A percentile compares a stretch with the other conserved stretches of the same genome.
Conservation (phyloP, 2,797 vertebrate genomes). For the Silurus aristotelis region DNA sequence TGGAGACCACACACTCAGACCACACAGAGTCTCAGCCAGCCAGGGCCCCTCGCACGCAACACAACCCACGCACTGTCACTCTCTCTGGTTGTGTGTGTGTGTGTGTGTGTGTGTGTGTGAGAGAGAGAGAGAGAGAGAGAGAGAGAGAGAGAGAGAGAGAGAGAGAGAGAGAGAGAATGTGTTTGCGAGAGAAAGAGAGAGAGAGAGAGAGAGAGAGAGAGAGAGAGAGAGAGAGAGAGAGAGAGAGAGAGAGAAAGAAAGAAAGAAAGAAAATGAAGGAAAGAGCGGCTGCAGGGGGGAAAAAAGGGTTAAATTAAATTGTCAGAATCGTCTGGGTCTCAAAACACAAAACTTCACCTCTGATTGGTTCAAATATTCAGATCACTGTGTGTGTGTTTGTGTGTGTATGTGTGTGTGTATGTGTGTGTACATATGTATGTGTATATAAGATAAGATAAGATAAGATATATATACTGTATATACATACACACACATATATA, state of each 20-base stretch:
- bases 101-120: conserved; percentile 28
- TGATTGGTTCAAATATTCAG: neutral
- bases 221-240: neutral
- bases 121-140: neutral
- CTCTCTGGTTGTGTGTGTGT: conserved; percentile 44
- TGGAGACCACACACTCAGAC: conserved; percentile 96
- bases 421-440: neutral
- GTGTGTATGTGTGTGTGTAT: neutral
- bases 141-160: neutral
- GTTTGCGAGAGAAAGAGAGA: neutral
- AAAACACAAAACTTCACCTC: neutral
- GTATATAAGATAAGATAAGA: neutral
- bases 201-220: neutral
- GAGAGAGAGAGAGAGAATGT: neutral
- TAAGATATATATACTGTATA: too few relatives aligned
- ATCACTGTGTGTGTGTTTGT: too few relatives aligned
- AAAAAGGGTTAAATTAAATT: neutral
- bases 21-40: conserved; percentile 81
- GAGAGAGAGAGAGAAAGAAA: neutral
- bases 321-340: neutral
- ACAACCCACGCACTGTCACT: conserved; percentile 81
- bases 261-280: neutral
- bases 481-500: too few relatives aligned
- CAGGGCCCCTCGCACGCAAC: conserved; percentile 87
- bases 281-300: too few relatives aligned